Base-by-base conservation (phyloP, 2,113 vertebrate species). In the Benitochromis conjunctus region DNA sequence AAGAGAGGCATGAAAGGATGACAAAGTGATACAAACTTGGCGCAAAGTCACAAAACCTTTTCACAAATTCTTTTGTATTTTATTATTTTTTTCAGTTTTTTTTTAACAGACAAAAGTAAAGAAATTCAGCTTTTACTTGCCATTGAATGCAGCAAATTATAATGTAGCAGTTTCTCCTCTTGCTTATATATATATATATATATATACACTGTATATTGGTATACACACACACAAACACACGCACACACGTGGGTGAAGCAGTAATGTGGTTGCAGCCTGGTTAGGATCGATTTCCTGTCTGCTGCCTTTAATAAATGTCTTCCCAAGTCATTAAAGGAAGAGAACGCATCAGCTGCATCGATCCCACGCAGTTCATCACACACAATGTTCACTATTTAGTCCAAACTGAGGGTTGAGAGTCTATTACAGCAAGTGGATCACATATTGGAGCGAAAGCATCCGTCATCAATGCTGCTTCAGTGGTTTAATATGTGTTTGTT, bases 281-380 rank as follows among this genome's bases (percentile, higher is more conserved):
- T 94, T 92, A 94, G 93, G 14, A 93, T 94, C 5, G 93, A 94
- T 92, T 94, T 94, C 88, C 93, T 90, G 91, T 83, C 86, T 83
- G 24, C 81, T 90, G 46, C 34, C 93, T 91, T 92, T 92, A 94
- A 92, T 90, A 94, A 94, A 93, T 89, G 91, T 94, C 93, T 94
- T 91, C 79, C 85, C 62, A 74, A 92, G 86, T 91, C 93, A 84
- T 92, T 94, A 92, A 88, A 91, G 88, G 88, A 90, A 78, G 26
- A 83, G 76, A 80, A 90, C 12, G 80, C 82, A 87, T 91, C 86
- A 55, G 81, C 79, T 12, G 48, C 89, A 92, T 92, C 85, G 89
- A 93, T 76, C 83, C 43, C 18, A 2, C 58, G 12, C 93, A 90
- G 91, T 92, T 92, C 90, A 91, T 92, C 86, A 89, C 81, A 80